A percentile compares a stretch with the other conserved stretches of the same genome.
phyloP scores from a whole-genome alignment of 2,113 vertebrate genomes.

The Tetrao urogallus region DNA sequence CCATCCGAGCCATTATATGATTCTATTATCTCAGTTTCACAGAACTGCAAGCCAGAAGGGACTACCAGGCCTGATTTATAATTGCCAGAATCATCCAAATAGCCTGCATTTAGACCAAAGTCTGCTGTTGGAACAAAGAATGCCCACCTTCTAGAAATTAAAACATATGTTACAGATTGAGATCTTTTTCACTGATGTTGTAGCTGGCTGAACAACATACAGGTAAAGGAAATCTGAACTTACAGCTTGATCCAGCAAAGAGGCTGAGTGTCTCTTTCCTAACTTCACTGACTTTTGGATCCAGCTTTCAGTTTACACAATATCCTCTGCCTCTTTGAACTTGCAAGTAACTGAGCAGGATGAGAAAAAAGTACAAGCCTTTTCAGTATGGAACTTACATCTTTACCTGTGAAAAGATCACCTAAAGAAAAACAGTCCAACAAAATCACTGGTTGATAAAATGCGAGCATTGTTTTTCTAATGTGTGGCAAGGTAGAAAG shows the following conservation, averaged over 20 bases:
- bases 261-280: no score
- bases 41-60: neutral
- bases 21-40: neutral
- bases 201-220: no score
- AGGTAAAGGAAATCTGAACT: no score
- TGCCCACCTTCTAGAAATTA: no score
- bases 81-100: neutral
- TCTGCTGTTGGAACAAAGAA: neutral
- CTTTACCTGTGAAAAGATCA: rapidly evolving
- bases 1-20: no score
- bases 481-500: neutral
- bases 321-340: neutral
- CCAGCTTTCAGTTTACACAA: no score
- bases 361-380: neutral
- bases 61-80: neutral
- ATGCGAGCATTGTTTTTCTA: neutral
- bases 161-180: no score
- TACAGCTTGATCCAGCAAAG: no score
- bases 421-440: neutral
- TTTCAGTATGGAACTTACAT: neutral
- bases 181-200: no score
- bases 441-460: rapidly evolving
- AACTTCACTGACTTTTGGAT: no score
- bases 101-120: neutral
- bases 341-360: neutral